phyloP scores from a whole-genome alignment of 2,888 invertebrate species.

The Amitus sp. region DNA sequence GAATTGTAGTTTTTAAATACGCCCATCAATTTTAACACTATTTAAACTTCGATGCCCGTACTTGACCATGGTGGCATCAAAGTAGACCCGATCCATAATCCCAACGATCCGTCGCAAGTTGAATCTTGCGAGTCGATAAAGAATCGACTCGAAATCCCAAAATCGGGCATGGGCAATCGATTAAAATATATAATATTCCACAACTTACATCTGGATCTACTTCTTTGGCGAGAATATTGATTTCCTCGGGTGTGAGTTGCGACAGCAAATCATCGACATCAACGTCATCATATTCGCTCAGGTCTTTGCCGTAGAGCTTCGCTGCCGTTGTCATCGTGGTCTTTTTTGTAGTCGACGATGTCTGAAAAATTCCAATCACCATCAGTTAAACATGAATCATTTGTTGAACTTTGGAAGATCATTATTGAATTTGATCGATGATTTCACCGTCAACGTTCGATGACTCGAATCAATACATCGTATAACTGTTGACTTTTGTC shows the following conservation, averaged over 20 bases:
- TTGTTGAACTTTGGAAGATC: no score
- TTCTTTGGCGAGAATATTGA: slow-evolving; percentile 97
- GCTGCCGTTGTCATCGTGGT: slow-evolving; percentile 92
- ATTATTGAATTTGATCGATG: no score
- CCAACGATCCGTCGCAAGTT: no score
- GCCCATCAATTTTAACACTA: no score
- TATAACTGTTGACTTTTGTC: no score
- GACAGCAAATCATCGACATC: slow-evolving; percentile 95
- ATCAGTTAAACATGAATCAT: neutral
- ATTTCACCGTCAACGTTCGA: no score
- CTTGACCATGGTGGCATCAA: slow-evolving; percentile 94
- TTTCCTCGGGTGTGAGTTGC: slow-evolving; percentile 94
- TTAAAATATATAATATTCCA: slow-evolving; percentile 1
- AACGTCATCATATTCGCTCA: slow-evolving; percentile 91
- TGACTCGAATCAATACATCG: no score
- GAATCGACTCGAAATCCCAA: no score
- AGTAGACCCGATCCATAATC: slow-evolving; percentile 99
- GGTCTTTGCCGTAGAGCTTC: slow-evolving; percentile 89
- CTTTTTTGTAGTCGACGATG: slow-evolving; percentile 87
- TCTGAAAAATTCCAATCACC: slow-evolving; percentile 71
- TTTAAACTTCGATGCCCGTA: no score
- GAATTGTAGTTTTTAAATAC: slow-evolving; percentile 94
- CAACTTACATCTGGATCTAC: slow-evolving; percentile 98
- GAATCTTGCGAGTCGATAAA: slow-evolving; percentile 92
- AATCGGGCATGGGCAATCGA: no score